Base-by-base conservation (phyloP, 2,797 vertebrate genomes). In the Aldrovandia affinis region DNA sequence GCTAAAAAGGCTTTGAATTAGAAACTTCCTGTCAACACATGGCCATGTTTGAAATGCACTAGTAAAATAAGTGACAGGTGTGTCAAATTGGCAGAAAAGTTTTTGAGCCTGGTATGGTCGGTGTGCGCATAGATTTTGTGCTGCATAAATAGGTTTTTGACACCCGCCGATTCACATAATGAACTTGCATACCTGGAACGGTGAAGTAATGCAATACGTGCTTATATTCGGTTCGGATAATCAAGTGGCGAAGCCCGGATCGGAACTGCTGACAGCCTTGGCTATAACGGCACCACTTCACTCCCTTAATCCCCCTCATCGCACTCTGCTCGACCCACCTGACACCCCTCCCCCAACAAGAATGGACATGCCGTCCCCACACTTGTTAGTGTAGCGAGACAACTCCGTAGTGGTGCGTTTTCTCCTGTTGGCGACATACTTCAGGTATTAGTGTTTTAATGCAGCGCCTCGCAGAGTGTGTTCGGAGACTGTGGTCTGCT, bases 401-500 rank as follows among this genome's bases (percentile, higher is more conserved):
- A 18, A 30, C 70, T n/a, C 70, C 36, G 2, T 44, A 44, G 25
- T 5, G 4, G 8, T 0, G 33, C 59, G 20, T 80, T 36, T 4
- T 28, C 28, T 36, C 54, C 28, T 39, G 25, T 25, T 42, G 54
- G 28, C 54, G 30, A 39, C 55, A 42, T 39, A 81, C 5, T 18
- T 39, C 52, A 59, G 79, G 55, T 81, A 42, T 61, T 59, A 14
- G 33, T 61, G 39, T 77, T 77, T 57, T 81, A 42, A 59, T 59
- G 2, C 54, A 61, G 54, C 22, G 33, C 52, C 79, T 50, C 18
- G 15, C n/a, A 1, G 79, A 59, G 54, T 39, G 33, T 59, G 33
- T 59, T 81, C 15, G 55, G 52, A 59, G 79, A 81, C 79, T 59
- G 12, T 22, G 79, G 52, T 59, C 52, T 52, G 79, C 33, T 81